Percentiles rank a stretch among this genome's conserved stretches.
These are phyloP conservation scores for Tiliacea aurago DNA, from an alignment of 2,888 invertebrate genomes.

Conservation along the genomic window DNA sequence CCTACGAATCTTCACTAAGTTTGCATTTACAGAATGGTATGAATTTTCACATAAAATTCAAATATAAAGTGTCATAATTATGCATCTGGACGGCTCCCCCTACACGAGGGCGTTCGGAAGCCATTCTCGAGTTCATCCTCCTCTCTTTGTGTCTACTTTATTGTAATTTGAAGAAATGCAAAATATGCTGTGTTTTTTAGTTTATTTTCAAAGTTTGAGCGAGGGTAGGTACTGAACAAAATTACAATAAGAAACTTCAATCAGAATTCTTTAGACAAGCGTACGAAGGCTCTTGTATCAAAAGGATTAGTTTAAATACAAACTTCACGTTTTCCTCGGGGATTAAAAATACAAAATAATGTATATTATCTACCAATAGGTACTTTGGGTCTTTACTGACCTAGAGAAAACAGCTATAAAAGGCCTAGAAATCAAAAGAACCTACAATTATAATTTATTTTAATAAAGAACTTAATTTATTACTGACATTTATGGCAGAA, in stretches of 20 bases:
- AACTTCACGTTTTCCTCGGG: no score
- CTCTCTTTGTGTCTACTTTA: slow-evolving; percentile 67
- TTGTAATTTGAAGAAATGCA: slow-evolving; percentile 76
- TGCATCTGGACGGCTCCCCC: slow-evolving; percentile 70
- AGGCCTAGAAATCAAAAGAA: not conserved
- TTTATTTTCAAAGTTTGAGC: slow-evolving; percentile 35
- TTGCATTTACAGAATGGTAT: slow-evolving; percentile 36
- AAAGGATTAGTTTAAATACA: no score
- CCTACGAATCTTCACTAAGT: slow-evolving; percentile 25
- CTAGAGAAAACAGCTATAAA: not conserved
- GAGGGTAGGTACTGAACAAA: slow-evolving; percentile 29
- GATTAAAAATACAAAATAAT: not conserved
- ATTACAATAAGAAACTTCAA: slow-evolving; percentile 19
- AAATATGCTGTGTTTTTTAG: slow-evolving; percentile 62
- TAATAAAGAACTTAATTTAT: slow-evolving; percentile 13
- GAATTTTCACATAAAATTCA: slow-evolving; percentile 70
- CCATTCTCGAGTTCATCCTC: slow-evolving; percentile 68
- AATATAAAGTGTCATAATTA: slow-evolving; percentile 68
- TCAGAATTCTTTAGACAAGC: not conserved
- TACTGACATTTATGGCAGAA: not conserved
- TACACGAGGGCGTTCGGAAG: slow-evolving; percentile 64
- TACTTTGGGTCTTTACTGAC: not conserved
- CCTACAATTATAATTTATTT: not conserved
- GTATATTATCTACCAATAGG: not conserved
- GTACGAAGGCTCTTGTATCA: not conserved